Evolutionary conservation across 2,113 vertebrate genomes (phyloP).

Genomic region (Hystrix brachyura): DNA sequence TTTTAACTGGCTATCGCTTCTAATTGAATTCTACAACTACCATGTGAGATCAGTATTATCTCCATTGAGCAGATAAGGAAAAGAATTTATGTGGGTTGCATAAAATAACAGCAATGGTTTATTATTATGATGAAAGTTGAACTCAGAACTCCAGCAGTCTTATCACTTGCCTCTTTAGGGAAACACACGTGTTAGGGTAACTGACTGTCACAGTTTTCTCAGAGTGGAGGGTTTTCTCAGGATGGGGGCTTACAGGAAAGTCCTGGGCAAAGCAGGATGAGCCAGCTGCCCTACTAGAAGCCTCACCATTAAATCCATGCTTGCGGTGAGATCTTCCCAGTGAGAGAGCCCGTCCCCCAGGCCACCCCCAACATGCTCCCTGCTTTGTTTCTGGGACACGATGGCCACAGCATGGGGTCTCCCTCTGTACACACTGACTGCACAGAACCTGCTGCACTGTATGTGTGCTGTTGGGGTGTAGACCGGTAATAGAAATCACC

Average conservation of each 20-base stretch:
- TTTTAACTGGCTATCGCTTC: not conserved
- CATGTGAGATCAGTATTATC: not conserved
- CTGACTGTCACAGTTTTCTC: not conserved
- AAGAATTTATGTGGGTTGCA: not conserved
- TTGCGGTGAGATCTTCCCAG: not conserved
- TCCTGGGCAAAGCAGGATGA: not conserved
- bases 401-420: not conserved
- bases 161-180: not conserved
- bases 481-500: not conserved
- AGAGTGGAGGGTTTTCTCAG: not conserved
- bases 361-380: accelerated
- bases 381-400: not conserved
- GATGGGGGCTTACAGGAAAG: not conserved
- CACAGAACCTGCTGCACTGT: not conserved
- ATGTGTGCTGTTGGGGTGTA: not conserved
- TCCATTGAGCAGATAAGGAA: not conserved
- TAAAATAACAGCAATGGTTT: not conserved
- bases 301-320: not conserved
- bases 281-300: not conserved
- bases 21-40: not conserved
- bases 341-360: not conserved
- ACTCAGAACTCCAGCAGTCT: not conserved
- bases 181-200: not conserved
- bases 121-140: not conserved
- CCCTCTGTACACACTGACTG: no score